These are phyloP conservation scores for Cosmorhoe ocellata DNA, from an alignment of 2,888 invertebrate species.

Conservation along the genomic window DNA sequence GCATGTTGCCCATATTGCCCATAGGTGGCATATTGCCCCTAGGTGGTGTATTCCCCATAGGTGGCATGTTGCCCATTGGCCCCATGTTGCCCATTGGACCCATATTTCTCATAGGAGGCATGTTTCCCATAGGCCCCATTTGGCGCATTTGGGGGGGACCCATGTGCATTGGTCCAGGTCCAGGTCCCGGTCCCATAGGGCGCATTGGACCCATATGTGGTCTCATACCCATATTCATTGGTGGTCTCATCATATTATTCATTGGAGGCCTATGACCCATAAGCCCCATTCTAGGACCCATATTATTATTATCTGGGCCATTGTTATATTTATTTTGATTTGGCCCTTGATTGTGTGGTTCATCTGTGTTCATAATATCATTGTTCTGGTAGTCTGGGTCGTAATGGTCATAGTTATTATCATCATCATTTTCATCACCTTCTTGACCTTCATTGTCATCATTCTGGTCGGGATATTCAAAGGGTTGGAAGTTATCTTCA, in stretches of 20 bases:
- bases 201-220: slow-evolving; percentile 32
- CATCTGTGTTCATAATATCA: slow-evolving; percentile 64
- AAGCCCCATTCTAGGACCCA: slow-evolving; percentile 33
- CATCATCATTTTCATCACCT: slow-evolving; percentile 47
- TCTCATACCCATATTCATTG: slow-evolving; percentile 34
- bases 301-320: slow-evolving; percentile 58
- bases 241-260: slow-evolving; percentile 41
- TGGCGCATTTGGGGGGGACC: slow-evolving; percentile 24
- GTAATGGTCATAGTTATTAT: slow-evolving; percentile 53
- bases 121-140: slow-evolving; percentile 41
- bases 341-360: slow-evolving; percentile 63
- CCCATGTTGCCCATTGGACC: slow-evolving; percentile 38
- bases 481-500: slow-evolving; percentile 70
- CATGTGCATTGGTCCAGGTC: slow-evolving; percentile 27
- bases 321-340: slow-evolving; percentile 62
- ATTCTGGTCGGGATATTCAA: slow-evolving; percentile 69
- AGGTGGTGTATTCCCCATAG: slow-evolving; percentile 28
- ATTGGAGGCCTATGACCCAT: slow-evolving; percentile 30
- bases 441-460: slow-evolving; percentile 49
- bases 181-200: slow-evolving; percentile 27
- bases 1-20: slow-evolving; percentile 43
- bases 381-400: slow-evolving; percentile 67
- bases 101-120: slow-evolving; percentile 37
- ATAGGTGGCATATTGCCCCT: slow-evolving; percentile 40
- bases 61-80: slow-evolving; percentile 41